Evolutionary conservation across 2,113 vertebrate genomes (phyloP).

Genomic region (Lepisosteus osseus): DNA sequence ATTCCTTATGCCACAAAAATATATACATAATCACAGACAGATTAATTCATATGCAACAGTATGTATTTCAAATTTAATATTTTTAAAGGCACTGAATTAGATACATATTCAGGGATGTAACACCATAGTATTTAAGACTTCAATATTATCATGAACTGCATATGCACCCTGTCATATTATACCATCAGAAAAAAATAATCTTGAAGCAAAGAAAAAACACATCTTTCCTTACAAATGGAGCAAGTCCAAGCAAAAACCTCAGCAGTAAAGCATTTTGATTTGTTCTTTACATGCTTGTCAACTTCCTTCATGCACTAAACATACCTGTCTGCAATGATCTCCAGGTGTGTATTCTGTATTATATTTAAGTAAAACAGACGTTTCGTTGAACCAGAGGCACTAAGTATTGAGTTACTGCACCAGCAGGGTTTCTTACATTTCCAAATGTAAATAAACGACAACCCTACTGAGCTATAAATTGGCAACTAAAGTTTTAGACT

Average conservation of each 20-base stretch:
- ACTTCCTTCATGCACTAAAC: not conserved
- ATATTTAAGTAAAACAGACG: not conserved
- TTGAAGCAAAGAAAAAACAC: not conserved
- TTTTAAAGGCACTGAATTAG: no score
- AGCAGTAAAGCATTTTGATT: not conserved
- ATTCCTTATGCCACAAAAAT: no score
- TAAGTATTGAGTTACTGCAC: not conserved
- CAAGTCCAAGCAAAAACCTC: not conserved
- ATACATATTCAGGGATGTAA: not conserved
- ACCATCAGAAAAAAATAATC: not conserved
- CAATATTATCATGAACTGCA: not conserved
- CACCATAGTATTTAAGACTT: not conserved
- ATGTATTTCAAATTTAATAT: no score
- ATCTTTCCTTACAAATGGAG: not conserved
- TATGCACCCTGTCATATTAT: not conserved
- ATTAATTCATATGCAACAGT: no score
- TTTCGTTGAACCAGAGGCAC: not conserved
- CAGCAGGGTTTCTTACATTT: not conserved
- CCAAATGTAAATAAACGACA: conserved; percentile 2
- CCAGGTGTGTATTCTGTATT: not conserved
- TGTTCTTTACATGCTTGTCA: not conserved
- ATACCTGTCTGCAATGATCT: not conserved
- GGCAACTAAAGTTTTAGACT: no score
- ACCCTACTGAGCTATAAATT: not conserved
- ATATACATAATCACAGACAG: no score